Evolutionary conservation across 1,140 invertebrate species (phyloP).

Genomic region (Manduca sexta): DNA sequence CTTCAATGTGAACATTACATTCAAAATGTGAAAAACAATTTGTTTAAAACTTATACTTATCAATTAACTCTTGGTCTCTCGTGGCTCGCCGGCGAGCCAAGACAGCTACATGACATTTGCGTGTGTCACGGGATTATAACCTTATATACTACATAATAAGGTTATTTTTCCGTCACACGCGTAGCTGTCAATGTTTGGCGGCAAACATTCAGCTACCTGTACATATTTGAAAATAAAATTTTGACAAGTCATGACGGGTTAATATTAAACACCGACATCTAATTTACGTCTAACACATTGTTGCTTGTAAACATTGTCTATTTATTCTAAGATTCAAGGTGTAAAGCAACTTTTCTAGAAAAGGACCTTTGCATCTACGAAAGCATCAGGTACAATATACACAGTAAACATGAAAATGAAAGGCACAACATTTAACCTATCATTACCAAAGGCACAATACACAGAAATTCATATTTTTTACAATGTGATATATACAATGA

Average conservation of each 20-base stretch:
- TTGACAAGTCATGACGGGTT: background rate
- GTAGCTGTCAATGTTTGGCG: too few species aligned
- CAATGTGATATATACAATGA: background rate
- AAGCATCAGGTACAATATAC: slow-evolving; percentile 62
- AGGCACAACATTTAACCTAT: slow-evolving; percentile 66
- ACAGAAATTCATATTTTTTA: slow-evolving; percentile 37
- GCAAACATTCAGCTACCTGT: too few species aligned
- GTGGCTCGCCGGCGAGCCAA: too few species aligned
- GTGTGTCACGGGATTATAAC: too few species aligned
- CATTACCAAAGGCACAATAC: slow-evolving; percentile 64
- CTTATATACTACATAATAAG: too few species aligned
- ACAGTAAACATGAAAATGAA: slow-evolving; percentile 55
- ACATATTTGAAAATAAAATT: too few species aligned
- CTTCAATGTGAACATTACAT: too few species aligned
- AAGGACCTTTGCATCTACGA: slow-evolving; percentile 26
- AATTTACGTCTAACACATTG: slow-evolving; percentile 13
- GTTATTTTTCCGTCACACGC: too few species aligned
- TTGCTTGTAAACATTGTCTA: slow-evolving; percentile 18
- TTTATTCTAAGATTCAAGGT: slow-evolving; percentile 14
- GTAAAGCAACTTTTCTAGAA: slow-evolving; percentile 17
- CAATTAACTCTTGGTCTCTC: too few species aligned
- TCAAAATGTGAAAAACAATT: too few species aligned
- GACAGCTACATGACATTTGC: too few species aligned
- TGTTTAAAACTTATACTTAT: too few species aligned
- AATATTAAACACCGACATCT: slow-evolving; percentile 5